Evolutionary conservation across 2,113 vertebrate genomes (phyloP).

Genomic region (Myotis yumanensis): DNA sequence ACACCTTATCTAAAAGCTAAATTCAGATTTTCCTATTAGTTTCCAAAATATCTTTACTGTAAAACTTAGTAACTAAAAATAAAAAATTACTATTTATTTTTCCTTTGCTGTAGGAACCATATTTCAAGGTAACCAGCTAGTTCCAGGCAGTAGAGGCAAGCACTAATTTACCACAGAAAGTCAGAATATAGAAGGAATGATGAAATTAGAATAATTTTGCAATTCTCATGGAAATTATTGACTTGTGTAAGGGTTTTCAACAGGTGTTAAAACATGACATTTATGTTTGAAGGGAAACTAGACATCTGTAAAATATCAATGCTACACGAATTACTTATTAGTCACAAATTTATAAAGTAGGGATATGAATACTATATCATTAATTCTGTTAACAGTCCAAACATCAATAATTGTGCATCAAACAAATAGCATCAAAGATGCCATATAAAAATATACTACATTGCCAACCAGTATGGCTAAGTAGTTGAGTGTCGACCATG

Average conservation of each 20-base stretch:
- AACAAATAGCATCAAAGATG: constrained; percentile 21
- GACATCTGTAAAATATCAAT: not conserved
- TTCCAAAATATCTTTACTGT: not conserved
- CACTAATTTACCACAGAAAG: not conserved
- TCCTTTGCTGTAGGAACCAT: not conserved
- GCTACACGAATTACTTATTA: constrained; percentile 6
- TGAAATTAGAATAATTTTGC: constrained; percentile 34
- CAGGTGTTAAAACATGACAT: not conserved
- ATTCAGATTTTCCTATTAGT: not conserved
- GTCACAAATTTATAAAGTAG: constrained; percentile 3
- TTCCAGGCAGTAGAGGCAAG: not conserved
- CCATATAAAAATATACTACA: not conserved
- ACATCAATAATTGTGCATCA: not conserved
- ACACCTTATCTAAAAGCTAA: constrained; percentile 9
- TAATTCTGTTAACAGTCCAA: not conserved
- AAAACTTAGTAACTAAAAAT: constrained; percentile 24
- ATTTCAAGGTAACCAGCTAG: constrained; percentile 9
- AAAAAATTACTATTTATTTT: constrained; percentile 36
- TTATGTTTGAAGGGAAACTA: not conserved
- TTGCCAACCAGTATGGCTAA: too few species aligned
- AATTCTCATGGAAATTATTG: constrained; percentile 47
- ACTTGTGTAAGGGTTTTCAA: not conserved
- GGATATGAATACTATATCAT: not conserved
- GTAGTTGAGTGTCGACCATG: too few species aligned
- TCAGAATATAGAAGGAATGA: not conserved